phyloP scores from a whole-genome alignment of 2,113 vertebrate species.

The Phyllostomus discolor region DNA sequence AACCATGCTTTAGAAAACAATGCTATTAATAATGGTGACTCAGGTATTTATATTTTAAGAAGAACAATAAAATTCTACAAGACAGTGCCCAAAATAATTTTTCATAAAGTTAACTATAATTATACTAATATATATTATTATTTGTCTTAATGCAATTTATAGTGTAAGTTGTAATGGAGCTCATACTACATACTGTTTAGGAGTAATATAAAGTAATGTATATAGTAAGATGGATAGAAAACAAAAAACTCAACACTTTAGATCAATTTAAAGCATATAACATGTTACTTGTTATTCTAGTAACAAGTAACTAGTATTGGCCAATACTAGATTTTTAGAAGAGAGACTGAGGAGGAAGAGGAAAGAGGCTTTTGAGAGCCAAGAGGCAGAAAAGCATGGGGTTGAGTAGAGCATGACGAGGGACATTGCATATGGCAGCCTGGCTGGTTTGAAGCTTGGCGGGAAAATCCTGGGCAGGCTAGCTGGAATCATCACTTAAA shows the following conservation, averaged over 20 bases:
- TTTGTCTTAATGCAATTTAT: neutral
- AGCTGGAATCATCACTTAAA: neutral
- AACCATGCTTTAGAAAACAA: slow-evolving; percentile 43
- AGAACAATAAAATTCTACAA: neutral
- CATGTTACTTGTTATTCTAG: neutral
- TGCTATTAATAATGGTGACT: slow-evolving; percentile 37
- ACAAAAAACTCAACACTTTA: neutral
- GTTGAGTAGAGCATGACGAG: neutral
- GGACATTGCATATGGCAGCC: neutral
- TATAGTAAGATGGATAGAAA: neutral
- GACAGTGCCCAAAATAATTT: slow-evolving; percentile 11
- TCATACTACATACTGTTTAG: neutral
- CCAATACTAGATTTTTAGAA: neutral
- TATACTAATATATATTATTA: neutral
- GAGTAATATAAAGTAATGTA: neutral
- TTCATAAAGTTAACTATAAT: neutral
- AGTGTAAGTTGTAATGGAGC: neutral
- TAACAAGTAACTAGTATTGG: no score
- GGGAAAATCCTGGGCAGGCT: neutral
- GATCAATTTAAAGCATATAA: neutral
- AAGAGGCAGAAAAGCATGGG: neutral
- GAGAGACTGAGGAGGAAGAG: neutral
- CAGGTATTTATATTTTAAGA: slow-evolving; percentile 29
- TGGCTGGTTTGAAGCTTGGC: neutral
- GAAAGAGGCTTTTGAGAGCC: neutral